Conservation (phyloP, 2,797 vertebrate genomes). For the Cuniculus paca region DNA sequence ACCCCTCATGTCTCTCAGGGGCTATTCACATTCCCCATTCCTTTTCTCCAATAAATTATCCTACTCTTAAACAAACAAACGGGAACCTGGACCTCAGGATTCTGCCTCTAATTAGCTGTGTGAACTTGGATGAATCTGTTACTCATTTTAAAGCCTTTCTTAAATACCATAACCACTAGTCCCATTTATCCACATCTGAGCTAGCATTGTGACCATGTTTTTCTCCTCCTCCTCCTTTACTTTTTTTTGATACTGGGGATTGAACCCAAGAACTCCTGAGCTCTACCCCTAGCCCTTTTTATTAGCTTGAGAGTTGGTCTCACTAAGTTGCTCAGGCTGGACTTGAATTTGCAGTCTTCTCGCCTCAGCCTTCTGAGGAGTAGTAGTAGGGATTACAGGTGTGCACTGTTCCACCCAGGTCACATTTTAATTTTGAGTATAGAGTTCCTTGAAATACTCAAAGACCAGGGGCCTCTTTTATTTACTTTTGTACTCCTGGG, state of each 20-base stretch:
- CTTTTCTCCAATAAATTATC: background rate
- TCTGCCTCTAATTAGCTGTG: background rate
- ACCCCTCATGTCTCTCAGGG: background rate
- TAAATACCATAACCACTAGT: background rate
- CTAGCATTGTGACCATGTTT: background rate
- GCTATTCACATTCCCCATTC: background rate
- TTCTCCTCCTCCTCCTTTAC: background rate
- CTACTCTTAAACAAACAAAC: background rate
- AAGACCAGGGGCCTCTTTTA: background rate
- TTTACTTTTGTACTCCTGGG: constrained; percentile 3
- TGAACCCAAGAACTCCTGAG: background rate
- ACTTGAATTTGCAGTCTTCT: background rate
- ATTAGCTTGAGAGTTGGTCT: background rate
- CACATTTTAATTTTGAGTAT: constrained; percentile 5
- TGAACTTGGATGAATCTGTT: background rate
- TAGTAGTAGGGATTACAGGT: background rate
- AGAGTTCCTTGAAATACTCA: constrained; percentile 22
- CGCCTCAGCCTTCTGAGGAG: background rate
- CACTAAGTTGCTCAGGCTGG: background rate
- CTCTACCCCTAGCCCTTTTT: background rate
- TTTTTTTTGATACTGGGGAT: background rate
- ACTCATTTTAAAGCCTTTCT: background rate
- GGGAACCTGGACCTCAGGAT: background rate
- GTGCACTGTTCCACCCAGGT: background rate
- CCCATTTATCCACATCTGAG: background rate